These are phyloP conservation scores for Oophaga sylvatica DNA, from an alignment of 2,797 vertebrate species.

Conservation along the genomic window DNA sequence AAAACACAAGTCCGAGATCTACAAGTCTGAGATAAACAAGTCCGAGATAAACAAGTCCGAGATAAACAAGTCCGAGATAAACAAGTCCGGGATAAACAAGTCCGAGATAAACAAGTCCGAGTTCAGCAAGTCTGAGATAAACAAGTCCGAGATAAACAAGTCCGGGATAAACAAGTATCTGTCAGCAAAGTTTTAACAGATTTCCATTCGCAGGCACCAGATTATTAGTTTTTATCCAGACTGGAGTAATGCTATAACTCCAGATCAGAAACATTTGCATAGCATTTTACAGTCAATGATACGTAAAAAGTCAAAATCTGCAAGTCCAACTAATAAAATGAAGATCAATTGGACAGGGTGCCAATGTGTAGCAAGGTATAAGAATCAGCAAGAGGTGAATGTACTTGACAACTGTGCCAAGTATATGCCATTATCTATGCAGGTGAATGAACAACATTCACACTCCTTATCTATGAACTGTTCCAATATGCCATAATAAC, in stretches of 20 bases:
- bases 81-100: too few relatives aligned
- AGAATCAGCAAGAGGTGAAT: background rate
- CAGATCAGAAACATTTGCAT: background rate
- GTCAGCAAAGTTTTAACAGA: background rate
- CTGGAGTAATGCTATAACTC: background rate
- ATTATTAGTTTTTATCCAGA: background rate
- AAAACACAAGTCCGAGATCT: background rate
- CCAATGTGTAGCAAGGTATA: background rate
- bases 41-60: too few relatives aligned
- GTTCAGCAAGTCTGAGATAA: too few relatives aligned
- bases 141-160: too few relatives aligned
- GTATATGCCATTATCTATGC: background rate
- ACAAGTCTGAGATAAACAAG: too few relatives aligned
- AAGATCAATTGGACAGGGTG: background rate
- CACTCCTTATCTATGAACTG: too few relatives aligned
- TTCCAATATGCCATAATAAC: too few relatives aligned
- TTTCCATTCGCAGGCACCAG: background rate
- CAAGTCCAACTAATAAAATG: background rate
- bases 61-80: background rate
- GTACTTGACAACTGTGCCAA: background rate
- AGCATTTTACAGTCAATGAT: background rate
- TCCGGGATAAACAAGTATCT: background rate
- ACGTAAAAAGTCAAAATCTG: too few relatives aligned
- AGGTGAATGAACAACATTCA: background rate
- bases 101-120: background rate